Base-by-base conservation (phyloP, 2,888 invertebrate species). In the Lepas anatifera region DNA sequence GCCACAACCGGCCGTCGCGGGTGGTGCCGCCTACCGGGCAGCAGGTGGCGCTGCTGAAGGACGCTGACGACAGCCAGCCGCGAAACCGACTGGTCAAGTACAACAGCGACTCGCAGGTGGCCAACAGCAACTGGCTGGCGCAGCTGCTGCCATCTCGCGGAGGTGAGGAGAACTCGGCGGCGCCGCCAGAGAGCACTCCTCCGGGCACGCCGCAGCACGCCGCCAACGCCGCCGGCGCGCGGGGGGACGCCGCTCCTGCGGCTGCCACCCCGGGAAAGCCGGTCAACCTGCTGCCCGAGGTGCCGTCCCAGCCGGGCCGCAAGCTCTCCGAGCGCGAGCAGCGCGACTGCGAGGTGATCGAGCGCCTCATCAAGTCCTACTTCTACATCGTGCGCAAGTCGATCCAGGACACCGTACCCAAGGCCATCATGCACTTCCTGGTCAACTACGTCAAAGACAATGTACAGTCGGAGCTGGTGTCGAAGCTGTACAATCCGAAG, bases 361-460 rank as follows among this genome's bases (percentile, higher is more conserved):
- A 99, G 80, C 88, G 92, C 72, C 85, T 99, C 75, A 99, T 99
- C 76, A 94, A 94, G 79, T 95, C 95, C 0, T 99, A 99, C 82
- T 99, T 97, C 84, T 91, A 95, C 82, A 99, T 99, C 78, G 95
- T 99, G 63, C 88, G 97, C 72, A 99, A 99, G 83, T 95, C 95
- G 68, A 98, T 99, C 80, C 98, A 99, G 81, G 99, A 99, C 82
- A 92, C 91, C 35, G 96, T 99, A 71, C 99, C 99, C 50, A 99
- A 99, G 82, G 97, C 98, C 58, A 92, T 99, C 77, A 99, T 99
- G 99, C 96, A 98, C 84, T 98, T 99, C 83, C 85, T 99, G 76
- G 99, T 99, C 76, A 99, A 99, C 84, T 92, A 86, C 79, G 95
- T 98, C 71, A 92, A 97, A 80, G 95, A 99, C 82, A 98, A 99